Evolutionary conservation across 1,140 invertebrate genomes (phyloP), one percentile per base, ranked within the genome.

Genomic region (Listronotus bonariensis): DNA sequence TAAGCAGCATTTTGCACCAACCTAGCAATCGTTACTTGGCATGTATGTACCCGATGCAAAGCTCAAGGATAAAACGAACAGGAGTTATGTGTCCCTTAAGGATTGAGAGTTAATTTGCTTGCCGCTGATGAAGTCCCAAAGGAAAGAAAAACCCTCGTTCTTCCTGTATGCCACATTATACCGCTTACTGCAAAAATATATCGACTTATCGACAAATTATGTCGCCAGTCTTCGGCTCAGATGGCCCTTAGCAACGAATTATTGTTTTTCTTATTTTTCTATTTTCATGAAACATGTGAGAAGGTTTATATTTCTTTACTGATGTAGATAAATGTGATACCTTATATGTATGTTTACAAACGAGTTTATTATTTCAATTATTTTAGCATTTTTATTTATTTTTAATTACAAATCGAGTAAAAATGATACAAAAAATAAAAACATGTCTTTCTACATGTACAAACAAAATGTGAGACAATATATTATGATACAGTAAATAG

Each of bases 31-130:
- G 11, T 11, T 18, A 40, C 20, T 54, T 54, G 36, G 43, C 54
- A 56, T 56, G 54, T 56, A 20, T 40, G 15, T 10, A 9, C 31
- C 20, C 18, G 36, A 56, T 26, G 15, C 42, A 14, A 69, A 62
- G 67, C 72, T 70, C 64, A 72, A 74, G 73, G 73, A 73, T 74
- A 69, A 74, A 73, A 73, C 69, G 68, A 67, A 68, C 59, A 41
- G 59, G 49, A 74, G 69, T 74, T 74, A 74, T 74, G 71, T 65
- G 51, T 71, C 73, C 67, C 65, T 18, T 11, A 71, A 42, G 73
- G 66, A 61, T 73, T 64, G 64, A 46, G 67, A 72, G 73, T 74
- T 74, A 74, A 74, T 74, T 74, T 74, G 73, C 69, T 74, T 73
- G 57, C 69, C 67, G 65, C 68, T 73, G 72, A 74, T 72, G 71